Conservation (phyloP, 1,140 invertebrate species). For the Aleiodes sp. region DNA sequence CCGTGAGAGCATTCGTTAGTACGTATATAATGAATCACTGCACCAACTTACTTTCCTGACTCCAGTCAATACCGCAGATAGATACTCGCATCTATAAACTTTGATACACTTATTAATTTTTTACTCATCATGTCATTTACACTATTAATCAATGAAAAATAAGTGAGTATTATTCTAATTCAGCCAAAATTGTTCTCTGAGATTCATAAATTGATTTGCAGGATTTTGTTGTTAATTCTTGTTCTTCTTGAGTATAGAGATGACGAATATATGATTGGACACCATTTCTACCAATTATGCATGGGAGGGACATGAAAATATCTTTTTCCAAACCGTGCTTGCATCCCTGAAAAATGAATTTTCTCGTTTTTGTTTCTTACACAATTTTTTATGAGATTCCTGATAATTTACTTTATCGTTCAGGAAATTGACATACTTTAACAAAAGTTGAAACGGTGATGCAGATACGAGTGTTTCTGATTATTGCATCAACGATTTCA, state of each 20-base stretch:
- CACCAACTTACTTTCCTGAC: neutral
- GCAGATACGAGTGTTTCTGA: constrained; percentile 68
- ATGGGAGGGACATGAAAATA: constrained; percentile 71
- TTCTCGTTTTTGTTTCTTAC: no score
- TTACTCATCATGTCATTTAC: no score
- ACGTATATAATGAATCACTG: constrained; percentile 47
- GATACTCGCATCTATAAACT: no score
- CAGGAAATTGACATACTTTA: constrained; percentile 58
- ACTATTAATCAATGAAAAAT: neutral
- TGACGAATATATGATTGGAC: constrained; percentile 69
- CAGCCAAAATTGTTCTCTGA: constrained; percentile 51
- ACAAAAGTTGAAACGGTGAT: constrained; percentile 69
- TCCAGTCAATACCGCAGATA: no score
- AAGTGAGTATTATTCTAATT: constrained; percentile 25
- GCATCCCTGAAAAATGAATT: constrained; percentile 51
- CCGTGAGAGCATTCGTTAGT: constrained; percentile 45
- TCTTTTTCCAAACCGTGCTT: constrained; percentile 70
- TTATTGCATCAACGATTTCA: constrained; percentile 66
- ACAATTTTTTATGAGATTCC: no score
- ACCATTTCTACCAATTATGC: constrained; percentile 69
- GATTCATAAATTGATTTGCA: constrained; percentile 62
- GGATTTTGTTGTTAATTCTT: constrained; percentile 63
- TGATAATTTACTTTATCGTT: neutral
- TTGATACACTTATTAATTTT: no score
- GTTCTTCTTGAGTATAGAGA: constrained; percentile 66